Evolutionary conservation across 2,797 vertebrate species (phyloP), one percentile per base, ranked within the genome.

Genomic region (Hozukius guyotensis): DNA sequence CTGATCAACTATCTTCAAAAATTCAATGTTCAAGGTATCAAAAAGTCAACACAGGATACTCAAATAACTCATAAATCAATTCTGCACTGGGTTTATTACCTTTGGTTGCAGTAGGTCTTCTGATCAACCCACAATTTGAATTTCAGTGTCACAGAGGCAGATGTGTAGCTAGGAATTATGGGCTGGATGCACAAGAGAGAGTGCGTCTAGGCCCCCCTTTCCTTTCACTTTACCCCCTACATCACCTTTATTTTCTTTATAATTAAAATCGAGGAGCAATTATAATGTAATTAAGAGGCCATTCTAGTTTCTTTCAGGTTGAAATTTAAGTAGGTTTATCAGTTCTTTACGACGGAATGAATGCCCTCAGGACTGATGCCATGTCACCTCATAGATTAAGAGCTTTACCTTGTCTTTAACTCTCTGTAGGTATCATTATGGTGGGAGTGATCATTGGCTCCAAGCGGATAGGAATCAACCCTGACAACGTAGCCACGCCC

Each of bases 401-500:
- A 69, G 32, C 4, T 68, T 64, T 5, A 13, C 9, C 12, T 55
- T 69, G 13, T 32, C 11, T 81, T 70, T 77, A 14, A 75, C 32
- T 4, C 13, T 52, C 34, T 70, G 11, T 32, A 98, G 98, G 98
- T 83, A 94, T 98, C 63, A 95, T 98, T 82, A 98, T 98, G 97
- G 97, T 99, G 81, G 97, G 96, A 60, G 97, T 99, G 84, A 98
- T 99, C 66, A 92, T 98, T 84, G 97, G 97, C 42, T 97, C 97
- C n/a, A 98, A 97, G 94, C 96, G 96, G 88, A 92, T 97, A 12
- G 97, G 97, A 56, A 96, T 99, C 87, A 99, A 99, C 90, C 98
- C 98, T 34, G 98, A 99, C 90, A 99, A 99, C 3, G 96, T 99
- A 83, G 98, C 97, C 46, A 99, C 97, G 24, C 98, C 97, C 4